Evolutionary conservation across 2,113 vertebrate species (phyloP).

Genomic region (Numenius arquata): DNA sequence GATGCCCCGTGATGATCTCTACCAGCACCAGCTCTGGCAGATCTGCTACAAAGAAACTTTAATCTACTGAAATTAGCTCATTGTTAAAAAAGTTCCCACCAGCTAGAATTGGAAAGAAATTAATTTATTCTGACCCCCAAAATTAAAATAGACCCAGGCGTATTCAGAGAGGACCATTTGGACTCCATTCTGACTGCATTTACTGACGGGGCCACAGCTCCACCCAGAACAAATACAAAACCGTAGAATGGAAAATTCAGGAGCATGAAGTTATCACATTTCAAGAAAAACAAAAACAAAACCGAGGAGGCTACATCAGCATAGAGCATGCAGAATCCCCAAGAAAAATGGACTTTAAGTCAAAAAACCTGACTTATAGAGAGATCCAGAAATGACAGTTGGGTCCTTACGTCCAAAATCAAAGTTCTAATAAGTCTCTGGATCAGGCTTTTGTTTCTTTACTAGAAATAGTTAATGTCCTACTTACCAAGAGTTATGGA

Average conservation of each 20-base stretch:
- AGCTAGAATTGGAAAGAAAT: not conserved
- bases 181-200: not conserved
- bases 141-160: not conserved
- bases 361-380: accelerated
- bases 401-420: not conserved
- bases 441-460: not conserved
- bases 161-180: not conserved
- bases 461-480: not conserved
- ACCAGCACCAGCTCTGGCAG: not conserved
- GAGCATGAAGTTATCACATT: not conserved
- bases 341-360: not conserved
- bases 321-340: accelerated
- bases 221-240: not conserved
- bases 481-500: not conserved
- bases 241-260: not conserved
- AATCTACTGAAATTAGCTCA: not conserved
- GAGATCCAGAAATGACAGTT: not conserved
- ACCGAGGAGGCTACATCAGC: not conserved
- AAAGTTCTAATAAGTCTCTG: not conserved
- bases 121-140: not conserved
- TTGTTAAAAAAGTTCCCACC: not conserved
- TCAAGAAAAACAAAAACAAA: not conserved
- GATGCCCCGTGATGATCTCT: accelerated
- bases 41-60: accelerated
- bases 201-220: not conserved